These are phyloP conservation scores for Scaptomyza flava DNA, from an alignment of 2,888 invertebrate genomes.

Conservation along the genomic window DNA sequence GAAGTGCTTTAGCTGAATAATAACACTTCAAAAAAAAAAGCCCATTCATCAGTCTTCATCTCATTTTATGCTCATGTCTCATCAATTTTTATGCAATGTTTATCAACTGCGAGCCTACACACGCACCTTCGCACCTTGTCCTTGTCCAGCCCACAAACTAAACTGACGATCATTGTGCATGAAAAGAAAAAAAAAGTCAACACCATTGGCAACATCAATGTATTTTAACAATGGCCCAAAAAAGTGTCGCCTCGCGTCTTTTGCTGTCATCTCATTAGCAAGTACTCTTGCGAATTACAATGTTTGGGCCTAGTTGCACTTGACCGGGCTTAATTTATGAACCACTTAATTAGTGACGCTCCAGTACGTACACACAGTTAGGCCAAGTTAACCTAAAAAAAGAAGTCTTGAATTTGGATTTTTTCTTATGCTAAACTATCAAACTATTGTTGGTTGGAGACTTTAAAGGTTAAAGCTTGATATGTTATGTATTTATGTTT, in stretches of 20 bases:
- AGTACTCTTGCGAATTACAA: slow-evolving; percentile 14
- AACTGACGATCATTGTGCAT: slow-evolving; percentile 17
- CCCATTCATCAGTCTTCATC: slow-evolving; percentile 13
- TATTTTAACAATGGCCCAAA: slow-evolving; percentile 3
- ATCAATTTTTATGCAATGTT: slow-evolving; percentile 51
- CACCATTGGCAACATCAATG: slow-evolving; percentile 46
- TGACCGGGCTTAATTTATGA: slow-evolving; percentile 28
- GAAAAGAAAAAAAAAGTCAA: slow-evolving; percentile 45
- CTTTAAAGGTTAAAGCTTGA: no score
- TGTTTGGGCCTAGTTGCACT: slow-evolving; percentile 11
- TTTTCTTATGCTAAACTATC: no score
- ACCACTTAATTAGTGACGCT: slow-evolving; percentile 64
- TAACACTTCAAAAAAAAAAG: neutral
- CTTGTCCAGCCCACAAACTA: slow-evolving; percentile 14
- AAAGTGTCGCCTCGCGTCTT: slow-evolving; percentile 4
- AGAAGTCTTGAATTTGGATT: no score
- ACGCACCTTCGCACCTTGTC: slow-evolving; percentile 3
- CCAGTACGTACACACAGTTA: slow-evolving; percentile 49
- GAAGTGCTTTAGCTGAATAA: slow-evolving; percentile 1
- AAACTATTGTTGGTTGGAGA: no score
- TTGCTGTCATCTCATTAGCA: slow-evolving; percentile 53
- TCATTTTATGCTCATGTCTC: slow-evolving; percentile 34
- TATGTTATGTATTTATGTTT: no score
- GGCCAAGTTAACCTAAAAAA: neutral
- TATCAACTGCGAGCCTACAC: slow-evolving; percentile 21